These are phyloP conservation scores for Mya arenaria DNA, from an alignment of 1,140 invertebrate species.

Conservation along the genomic window DNA sequence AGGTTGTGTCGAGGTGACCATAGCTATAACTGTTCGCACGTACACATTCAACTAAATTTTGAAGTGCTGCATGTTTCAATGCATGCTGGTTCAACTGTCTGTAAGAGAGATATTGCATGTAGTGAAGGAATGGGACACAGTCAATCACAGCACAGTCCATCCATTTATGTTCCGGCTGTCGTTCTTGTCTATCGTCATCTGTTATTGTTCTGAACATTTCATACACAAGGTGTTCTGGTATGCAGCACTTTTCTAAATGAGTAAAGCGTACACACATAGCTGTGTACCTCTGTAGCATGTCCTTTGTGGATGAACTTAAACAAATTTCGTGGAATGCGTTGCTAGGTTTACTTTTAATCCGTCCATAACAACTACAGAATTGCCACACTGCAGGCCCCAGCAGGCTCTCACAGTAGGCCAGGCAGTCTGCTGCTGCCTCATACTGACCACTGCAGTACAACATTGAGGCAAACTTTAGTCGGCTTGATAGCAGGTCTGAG, in stretches of 20 bases:
- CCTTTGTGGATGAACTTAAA: background rate
- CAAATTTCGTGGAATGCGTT: background rate
- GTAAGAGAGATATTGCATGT: background rate
- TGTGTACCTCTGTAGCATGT: background rate
- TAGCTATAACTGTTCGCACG: too few relatives aligned
- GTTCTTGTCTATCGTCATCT: background rate
- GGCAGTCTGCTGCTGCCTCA: too few relatives aligned
- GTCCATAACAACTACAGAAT: background rate
- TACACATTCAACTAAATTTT: background rate
- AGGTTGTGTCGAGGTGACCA: background rate
- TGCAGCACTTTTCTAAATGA: background rate
- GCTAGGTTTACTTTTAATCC: background rate
- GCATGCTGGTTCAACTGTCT: background rate
- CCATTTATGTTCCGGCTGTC: background rate
- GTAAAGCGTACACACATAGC: background rate
- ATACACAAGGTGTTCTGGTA: background rate
- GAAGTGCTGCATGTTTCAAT: background rate
- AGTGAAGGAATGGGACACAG: background rate
- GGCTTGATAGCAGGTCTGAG: too few relatives aligned
- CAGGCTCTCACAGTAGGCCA: too few relatives aligned
- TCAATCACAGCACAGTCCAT: background rate
- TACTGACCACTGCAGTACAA: too few relatives aligned
- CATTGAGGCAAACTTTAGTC: too few relatives aligned
- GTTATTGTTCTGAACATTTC: background rate
- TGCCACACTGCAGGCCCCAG: background rate